phyloP scores from a whole-genome alignment of 2,113 vertebrate species.

The Himantopus leucocephalus region DNA sequence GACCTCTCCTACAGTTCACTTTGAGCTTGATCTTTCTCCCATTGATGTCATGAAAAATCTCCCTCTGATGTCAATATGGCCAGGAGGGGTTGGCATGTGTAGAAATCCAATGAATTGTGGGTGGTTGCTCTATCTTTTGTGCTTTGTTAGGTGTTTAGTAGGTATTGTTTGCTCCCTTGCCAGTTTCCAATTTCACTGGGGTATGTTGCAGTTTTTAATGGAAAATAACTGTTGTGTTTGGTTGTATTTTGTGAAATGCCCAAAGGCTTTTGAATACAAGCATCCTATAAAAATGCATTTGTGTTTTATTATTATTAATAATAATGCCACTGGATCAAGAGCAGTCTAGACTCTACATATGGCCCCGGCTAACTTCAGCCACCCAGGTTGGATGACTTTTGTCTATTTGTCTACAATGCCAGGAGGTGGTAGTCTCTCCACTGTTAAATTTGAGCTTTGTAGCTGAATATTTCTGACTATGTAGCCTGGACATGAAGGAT shows the following conservation, averaged over 20 bases:
- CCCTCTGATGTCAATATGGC: background rate
- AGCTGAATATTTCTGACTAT: background rate
- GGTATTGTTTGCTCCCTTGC: background rate
- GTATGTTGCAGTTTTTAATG: background rate
- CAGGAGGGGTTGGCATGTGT: background rate
- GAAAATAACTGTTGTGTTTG: background rate
- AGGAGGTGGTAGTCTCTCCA: background rate
- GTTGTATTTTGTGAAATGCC: background rate
- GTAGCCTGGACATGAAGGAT: background rate
- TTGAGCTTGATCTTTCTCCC: background rate
- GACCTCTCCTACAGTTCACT: background rate
- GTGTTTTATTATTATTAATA: background rate
- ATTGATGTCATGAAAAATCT: background rate
- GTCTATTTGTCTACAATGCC: background rate
- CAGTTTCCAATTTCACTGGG: background rate
- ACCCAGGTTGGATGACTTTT: background rate
- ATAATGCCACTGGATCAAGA: background rate
- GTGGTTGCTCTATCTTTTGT: background rate
- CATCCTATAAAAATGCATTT: background rate
- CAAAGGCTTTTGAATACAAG: background rate
- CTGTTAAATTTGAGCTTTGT: background rate
- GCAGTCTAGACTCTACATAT: background rate
- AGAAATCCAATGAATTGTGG: background rate
- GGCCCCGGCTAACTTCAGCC: background rate
- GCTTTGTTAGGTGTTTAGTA: background rate